A percentile compares a stretch with the other conserved stretches of the same genome.
Conservation (phyloP, 2,888 invertebrate genomes). For the Acronicta aceris region DNA sequence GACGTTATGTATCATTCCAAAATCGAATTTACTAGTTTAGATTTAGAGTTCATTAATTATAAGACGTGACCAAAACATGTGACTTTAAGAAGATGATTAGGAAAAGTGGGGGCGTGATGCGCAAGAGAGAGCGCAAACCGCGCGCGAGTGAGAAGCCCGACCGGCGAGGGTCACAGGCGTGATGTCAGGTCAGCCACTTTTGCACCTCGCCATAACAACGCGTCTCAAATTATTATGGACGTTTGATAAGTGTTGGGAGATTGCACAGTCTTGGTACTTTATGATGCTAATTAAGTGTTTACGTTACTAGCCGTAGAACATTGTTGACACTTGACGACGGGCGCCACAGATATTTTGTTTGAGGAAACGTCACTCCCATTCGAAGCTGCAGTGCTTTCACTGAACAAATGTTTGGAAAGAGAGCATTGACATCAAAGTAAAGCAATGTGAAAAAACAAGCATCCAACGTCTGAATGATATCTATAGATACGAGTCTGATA, state of each 20-base stretch:
- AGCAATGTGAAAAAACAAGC: conserved; percentile 53
- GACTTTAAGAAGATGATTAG: conserved; percentile 86
- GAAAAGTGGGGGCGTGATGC: conserved; percentile 88
- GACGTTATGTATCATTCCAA: conserved; percentile 72
- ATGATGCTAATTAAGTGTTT: conserved; percentile 88
- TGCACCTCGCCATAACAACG: conserved; percentile 90
- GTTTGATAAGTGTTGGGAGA: conserved; percentile 88
- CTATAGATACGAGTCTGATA: conserved; percentile 55
- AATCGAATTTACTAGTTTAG: conserved; percentile 80
- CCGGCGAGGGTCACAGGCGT: conserved; percentile 87
- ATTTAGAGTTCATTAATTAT: conserved; percentile 87
- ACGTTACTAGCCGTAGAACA: conserved; percentile 70
- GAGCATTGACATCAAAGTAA: conserved; percentile 65
- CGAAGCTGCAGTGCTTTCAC: conserved; percentile 71
- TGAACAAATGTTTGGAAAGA: conserved; percentile 57
- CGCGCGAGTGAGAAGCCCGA: conserved; percentile 73
- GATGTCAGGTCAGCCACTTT: conserved; percentile 90
- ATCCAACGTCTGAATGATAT: conserved; percentile 56
- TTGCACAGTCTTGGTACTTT: conserved; percentile 87
- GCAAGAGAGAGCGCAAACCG: conserved; percentile 73
- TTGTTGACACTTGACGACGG: conserved; percentile 71
- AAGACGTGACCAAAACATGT: conserved; percentile 82
- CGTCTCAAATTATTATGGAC: conserved; percentile 90
- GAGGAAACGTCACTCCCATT: conserved; percentile 70
- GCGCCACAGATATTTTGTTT: conserved; percentile 66